A percentile compares a stretch with the other conserved stretches of the same genome.
Conservation (phyloP, 2,113 vertebrate genomes). For the Oceanodroma tethys region DNA sequence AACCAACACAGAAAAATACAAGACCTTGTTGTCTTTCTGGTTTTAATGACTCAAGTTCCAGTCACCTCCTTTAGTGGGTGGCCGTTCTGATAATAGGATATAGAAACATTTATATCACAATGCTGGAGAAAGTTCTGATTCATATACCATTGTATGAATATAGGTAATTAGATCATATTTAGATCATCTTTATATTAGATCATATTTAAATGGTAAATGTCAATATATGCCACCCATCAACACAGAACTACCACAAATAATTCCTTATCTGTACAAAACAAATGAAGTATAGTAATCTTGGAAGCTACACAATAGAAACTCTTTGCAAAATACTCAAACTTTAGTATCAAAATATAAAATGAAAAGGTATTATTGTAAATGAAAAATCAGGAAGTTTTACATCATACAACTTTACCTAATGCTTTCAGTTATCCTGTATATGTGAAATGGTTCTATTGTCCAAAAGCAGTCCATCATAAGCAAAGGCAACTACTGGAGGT, state of each 20-base stretch:
- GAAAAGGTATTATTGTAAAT: background rate
- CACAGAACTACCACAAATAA: background rate
- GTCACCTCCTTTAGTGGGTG: background rate
- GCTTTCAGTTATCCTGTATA: background rate
- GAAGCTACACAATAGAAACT: background rate
- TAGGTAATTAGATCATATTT: background rate
- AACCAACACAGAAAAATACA: background rate
- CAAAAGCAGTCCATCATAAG: background rate
- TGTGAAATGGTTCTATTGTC: background rate
- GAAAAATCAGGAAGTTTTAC: background rate
- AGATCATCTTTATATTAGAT: background rate
- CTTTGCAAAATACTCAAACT: background rate
- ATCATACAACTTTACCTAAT: background rate
- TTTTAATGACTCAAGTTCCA: background rate
- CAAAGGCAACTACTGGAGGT: background rate
- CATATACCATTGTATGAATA: background rate
- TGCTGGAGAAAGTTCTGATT: background rate
- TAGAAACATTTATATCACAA: background rate
- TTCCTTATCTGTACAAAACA: background rate
- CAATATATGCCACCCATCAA: background rate
- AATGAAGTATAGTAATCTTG: background rate
- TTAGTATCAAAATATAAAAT: background rate
- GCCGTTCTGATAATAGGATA: background rate
- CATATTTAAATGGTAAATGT: background rate
- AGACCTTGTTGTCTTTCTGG: background rate